These are phyloP conservation scores for Platycercus adscitus DNA, from an alignment of 2,113 vertebrate genomes.

Conservation along the genomic window DNA sequence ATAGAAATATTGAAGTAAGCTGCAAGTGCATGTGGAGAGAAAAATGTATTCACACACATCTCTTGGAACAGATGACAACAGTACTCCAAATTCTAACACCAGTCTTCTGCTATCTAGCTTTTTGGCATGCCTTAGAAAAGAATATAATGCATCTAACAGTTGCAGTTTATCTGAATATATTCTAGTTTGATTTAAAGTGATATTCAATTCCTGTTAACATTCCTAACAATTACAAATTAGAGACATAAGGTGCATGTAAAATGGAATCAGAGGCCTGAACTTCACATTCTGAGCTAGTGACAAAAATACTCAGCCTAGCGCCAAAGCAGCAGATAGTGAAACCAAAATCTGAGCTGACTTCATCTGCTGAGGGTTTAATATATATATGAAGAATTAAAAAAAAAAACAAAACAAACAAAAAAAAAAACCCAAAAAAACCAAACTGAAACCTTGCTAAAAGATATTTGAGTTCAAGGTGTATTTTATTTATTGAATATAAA, in stretches of 20 bases:
- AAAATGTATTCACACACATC: accelerated
- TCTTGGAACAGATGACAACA: not conserved
- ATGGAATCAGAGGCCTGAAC: not conserved
- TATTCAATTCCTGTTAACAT: not conserved
- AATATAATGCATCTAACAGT: not conserved
- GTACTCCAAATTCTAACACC: not conserved
- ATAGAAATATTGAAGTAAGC: not conserved
- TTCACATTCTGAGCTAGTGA: not conserved
- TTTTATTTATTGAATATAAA: not conserved
- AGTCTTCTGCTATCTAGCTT: not conserved
- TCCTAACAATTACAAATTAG: not conserved
- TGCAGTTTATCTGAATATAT: not conserved
- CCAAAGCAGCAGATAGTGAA: not conserved
- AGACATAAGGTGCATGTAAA: not conserved
- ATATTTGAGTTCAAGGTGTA: not conserved
- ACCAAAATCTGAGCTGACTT: not conserved
- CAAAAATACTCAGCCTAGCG: not conserved
- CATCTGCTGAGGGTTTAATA: not conserved
- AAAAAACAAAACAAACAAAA: not conserved
- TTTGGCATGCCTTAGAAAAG: not conserved
- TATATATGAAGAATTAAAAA: not conserved
- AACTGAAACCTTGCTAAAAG: not conserved
- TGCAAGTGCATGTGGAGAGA: not conserved
- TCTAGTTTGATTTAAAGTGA: not conserved
- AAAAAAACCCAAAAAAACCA: not conserved